Conservation (phyloP, 2,888 invertebrate genomes). For the Mythimna albipuncta region DNA sequence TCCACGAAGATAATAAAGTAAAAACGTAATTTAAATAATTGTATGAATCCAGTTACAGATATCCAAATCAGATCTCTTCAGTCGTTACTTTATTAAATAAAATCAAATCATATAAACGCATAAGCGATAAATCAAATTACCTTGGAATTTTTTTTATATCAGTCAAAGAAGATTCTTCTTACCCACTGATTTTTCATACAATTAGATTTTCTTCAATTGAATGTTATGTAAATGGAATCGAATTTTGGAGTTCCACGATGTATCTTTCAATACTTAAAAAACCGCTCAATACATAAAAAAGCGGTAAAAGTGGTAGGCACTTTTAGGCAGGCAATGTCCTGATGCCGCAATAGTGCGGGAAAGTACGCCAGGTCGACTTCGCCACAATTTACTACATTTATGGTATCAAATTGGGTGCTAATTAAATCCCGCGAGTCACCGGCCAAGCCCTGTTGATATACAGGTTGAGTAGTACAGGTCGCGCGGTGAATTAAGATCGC, state of each 20-base stretch:
- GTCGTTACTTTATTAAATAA: conserved; percentile 19
- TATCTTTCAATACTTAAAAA: background rate
- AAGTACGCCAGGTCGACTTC: no score
- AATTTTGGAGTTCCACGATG: background rate
- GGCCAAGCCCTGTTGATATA: no score
- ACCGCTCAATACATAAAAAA: no score
- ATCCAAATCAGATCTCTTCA: background rate
- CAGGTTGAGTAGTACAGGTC: no score
- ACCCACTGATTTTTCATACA: conserved; percentile 19
- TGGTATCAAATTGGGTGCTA: no score
- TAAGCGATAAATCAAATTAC: conserved; percentile 32
- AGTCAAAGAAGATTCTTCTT: conserved; percentile 32
- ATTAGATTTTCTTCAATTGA: conserved; percentile 22
- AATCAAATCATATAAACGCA: conserved; percentile 38
- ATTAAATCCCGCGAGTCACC: no score
- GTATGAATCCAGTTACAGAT: background rate
- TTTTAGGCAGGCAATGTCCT: no score
- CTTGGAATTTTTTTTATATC: conserved; percentile 27
- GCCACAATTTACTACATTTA: no score
- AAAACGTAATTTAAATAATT: conserved; percentile 7
- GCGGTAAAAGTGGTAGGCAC: no score
- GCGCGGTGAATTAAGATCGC: no score
- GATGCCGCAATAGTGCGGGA: no score
- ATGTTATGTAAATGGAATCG: background rate
- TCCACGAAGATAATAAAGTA: background rate